Evolutionary conservation across 1,140 invertebrate species (phyloP).

Genomic region (Saccostrea cuccullata): DNA sequence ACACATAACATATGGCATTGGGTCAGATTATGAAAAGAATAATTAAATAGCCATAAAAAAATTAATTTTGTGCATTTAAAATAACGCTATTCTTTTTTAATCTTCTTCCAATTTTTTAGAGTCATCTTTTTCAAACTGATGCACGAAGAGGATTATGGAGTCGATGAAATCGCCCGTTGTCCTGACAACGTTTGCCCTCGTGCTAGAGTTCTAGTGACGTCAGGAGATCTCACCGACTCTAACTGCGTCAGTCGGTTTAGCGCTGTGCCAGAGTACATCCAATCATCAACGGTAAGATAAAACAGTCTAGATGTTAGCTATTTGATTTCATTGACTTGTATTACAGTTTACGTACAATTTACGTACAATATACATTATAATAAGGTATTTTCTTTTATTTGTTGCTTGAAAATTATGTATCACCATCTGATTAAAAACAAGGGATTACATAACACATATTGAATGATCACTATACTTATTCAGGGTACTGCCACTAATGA

Average conservation of each 20-base stretch:
- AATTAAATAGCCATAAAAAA: too few relatives aligned
- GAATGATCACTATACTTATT: too few relatives aligned
- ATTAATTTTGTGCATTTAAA: too few relatives aligned
- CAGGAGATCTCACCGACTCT: not conserved
- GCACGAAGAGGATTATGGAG: not conserved
- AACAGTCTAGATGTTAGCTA: not conserved
- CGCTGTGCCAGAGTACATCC: not conserved
- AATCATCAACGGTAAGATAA: not conserved
- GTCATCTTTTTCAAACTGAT: slow-evolving; percentile 12
- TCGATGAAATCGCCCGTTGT: not conserved
- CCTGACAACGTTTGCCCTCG: not conserved
- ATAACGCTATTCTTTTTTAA: too few relatives aligned
- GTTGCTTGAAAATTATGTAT: too few relatives aligned
- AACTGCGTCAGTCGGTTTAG: not conserved
- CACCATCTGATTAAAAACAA: too few relatives aligned
- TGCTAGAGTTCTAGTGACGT: not conserved
- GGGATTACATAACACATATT: too few relatives aligned
- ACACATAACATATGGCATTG: too few relatives aligned
- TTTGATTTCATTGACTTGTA: not conserved
- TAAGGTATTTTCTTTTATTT: too few relatives aligned
- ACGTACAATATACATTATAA: too few relatives aligned
- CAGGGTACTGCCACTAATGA: not conserved
- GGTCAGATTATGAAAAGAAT: too few relatives aligned
- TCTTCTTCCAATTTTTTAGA: not conserved
- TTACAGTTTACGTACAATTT: too few relatives aligned